Percentiles rank a stretch among this genome's conserved stretches.
Evolutionary conservation across 2,113 vertebrate genomes (phyloP).

Genomic region (Dromaius novaehollandiae): DNA sequence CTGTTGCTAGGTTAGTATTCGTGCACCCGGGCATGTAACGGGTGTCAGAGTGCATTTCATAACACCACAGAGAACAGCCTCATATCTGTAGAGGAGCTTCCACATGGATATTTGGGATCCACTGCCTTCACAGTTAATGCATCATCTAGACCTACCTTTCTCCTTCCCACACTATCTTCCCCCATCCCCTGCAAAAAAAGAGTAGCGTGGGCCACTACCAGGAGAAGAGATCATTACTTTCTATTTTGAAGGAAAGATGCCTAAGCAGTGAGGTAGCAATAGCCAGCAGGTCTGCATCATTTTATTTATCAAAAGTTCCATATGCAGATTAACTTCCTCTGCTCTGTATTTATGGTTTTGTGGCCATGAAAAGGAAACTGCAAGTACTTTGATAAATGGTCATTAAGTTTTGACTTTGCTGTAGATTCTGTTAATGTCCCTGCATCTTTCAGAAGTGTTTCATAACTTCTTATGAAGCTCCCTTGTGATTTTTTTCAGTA

Average conservation of each 20-base stretch:
- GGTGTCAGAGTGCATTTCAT: neutral
- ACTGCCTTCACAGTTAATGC: neutral
- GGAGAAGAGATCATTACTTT: neutral
- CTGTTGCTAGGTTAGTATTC: neutral
- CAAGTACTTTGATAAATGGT: neutral
- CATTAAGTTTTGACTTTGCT: neutral
- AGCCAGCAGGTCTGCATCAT: neutral
- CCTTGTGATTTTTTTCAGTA: neutral
- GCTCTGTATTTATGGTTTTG: neutral
- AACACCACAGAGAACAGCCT: neutral
- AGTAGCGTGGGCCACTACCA: neutral
- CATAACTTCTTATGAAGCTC: neutral
- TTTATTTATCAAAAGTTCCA: neutral
- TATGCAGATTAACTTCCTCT: constrained; percentile 6
- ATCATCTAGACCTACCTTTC: neutral
- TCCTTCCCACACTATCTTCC: neutral
- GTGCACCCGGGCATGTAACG: neutral
- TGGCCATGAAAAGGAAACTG: neutral
- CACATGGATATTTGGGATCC: neutral
- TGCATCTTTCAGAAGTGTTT: neutral
- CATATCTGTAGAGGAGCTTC: neutral
- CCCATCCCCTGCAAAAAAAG: neutral
- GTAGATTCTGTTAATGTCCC: neutral
- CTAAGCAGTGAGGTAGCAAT: neutral
- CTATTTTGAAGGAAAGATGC: neutral